Conservation (phyloP, 2,888 invertebrate genomes). For the Crossocerus cetratus region DNA sequence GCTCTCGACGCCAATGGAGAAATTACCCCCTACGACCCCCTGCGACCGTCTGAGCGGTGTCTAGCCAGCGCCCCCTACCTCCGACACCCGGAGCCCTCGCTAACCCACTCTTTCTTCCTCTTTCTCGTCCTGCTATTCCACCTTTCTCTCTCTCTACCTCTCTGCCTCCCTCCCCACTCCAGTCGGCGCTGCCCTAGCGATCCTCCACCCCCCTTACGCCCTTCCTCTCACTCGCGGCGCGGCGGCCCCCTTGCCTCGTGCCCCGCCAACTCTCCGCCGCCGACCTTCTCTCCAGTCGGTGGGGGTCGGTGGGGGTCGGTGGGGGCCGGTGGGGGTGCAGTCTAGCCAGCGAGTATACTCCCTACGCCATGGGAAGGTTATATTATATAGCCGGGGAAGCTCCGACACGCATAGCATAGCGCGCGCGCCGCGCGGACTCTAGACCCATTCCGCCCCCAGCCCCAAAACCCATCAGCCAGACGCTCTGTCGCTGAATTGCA, state of each 20-base stretch:
- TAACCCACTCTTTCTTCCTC: slow-evolving; percentile 36
- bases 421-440: slow-evolving; percentile 33
- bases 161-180: slow-evolving; percentile 26
- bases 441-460: slow-evolving; percentile 21
- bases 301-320: no score
- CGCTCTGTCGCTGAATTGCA: slow-evolving; percentile 36
- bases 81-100: slow-evolving; percentile 69
- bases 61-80: slow-evolving; percentile 77
- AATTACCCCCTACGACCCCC: slow-evolving; percentile 70
- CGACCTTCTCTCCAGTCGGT: slow-evolving; percentile 64
- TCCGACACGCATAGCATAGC: slow-evolving; percentile 27
- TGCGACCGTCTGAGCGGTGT: slow-evolving; percentile 77
- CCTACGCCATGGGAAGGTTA: slow-evolving; percentile 58
- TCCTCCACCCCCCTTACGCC: slow-evolving; percentile 31
- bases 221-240: slow-evolving; percentile 43
- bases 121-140: slow-evolving; percentile 71
- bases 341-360: slow-evolving; percentile 73
- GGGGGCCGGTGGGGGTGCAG: slow-evolving; percentile 70
- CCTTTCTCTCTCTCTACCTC: slow-evolving; percentile 21
- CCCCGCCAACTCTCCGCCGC: slow-evolving; percentile 63
- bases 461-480: slow-evolving; percentile 54
- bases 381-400: slow-evolving; percentile 50
- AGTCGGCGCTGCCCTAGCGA: slow-evolving; percentile 57
- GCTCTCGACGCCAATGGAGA: slow-evolving; percentile 66
- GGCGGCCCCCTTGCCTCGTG: slow-evolving; percentile 61